phyloP scores from a whole-genome alignment of 1,140 invertebrate species.

The Teleopsis dalmanni region DNA sequence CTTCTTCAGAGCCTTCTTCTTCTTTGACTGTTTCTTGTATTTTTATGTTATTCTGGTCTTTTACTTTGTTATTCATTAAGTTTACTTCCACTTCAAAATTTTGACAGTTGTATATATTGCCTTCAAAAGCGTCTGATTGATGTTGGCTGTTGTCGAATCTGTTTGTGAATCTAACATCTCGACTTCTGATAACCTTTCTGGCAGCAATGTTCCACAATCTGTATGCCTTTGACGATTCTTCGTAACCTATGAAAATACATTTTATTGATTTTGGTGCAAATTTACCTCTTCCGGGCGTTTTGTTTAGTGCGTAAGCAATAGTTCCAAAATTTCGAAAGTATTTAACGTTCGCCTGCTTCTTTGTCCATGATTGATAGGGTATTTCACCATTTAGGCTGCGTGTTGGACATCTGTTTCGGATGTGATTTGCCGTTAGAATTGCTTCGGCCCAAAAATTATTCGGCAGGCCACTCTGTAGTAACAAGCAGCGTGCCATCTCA shows the following conservation, averaged over 20 bases:
- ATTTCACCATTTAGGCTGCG: constrained; percentile 14
- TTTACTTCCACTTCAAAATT: too few relatives aligned
- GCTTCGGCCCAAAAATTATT: constrained; percentile 22
- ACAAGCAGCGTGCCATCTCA: constrained; percentile 22
- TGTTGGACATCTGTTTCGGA: constrained; percentile 18
- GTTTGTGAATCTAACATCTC: background rate
- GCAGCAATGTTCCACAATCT: background rate
- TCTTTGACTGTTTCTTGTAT: too few relatives aligned
- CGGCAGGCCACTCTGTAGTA: constrained; percentile 20
- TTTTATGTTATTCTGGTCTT: too few relatives aligned
- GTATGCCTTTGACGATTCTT: background rate
- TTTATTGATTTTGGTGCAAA: constrained; percentile 5
- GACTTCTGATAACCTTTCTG: background rate
- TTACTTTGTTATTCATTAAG: too few relatives aligned
- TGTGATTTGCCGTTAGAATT: constrained; percentile 15
- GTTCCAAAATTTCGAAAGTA: constrained; percentile 34
- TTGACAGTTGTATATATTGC: too few relatives aligned
- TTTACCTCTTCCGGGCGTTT: constrained; percentile 11
- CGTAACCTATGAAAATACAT: constrained; percentile 8
- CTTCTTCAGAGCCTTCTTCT: too few relatives aligned
- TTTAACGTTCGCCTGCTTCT: constrained; percentile 27
- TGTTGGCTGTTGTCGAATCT: too few relatives aligned
- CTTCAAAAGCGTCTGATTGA: too few relatives aligned
- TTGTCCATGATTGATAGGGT: constrained; percentile 34
- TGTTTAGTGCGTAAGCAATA: background rate